Evolutionary conservation across 2,113 vertebrate species (phyloP), one percentile per base, ranked within the genome.

Genomic region (Sakesphorus luctuosus): DNA sequence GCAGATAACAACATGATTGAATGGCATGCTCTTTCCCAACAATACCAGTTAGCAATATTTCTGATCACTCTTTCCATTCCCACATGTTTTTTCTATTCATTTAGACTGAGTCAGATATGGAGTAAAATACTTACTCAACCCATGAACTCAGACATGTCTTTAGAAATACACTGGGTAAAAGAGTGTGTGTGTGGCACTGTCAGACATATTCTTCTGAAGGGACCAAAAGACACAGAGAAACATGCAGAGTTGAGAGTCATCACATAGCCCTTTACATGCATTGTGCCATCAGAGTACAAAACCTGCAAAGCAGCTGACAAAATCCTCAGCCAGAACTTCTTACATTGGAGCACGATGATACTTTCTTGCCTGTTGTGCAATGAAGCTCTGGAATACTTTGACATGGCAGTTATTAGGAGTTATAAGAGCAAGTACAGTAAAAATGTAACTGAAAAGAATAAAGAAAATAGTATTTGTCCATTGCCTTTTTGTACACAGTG

Each of bases 381-480:
- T 12, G 79, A 26, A 58, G 18, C 18, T 11, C 9, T 40, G 25
- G 28, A 89, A 84, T 25, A 25, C 36, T 46, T 46, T 47, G 40
- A 10, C 16, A 13, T 1, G 1, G 26, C 1, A 1, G 3, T 23
- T 83, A 50, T 77, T 74, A n/a, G 38, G 52, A 82, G 23, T 7
- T 84, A 2, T 26, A 62, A 69, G 9, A 72, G 6, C 16, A 65
- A 87, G 25, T 2, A 1, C 10, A 10, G 29, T 65, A 11, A 62
- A 74, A 74, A 50, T 43, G 9, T 8, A 79, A 24, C 28, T 23
- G 3, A 56, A 83, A 80, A 77, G 10, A 1, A 28, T 52, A 52
- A n/a, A 58, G 36, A 8, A 83, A 82, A 61, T 11, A 19, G 13
- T 65, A 38, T 0, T 0, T n/a, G 13, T 26, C 25, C n/a, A 3